Base-by-base conservation (phyloP, 2,888 invertebrate genomes). In the Alentia gelatinosa region DNA sequence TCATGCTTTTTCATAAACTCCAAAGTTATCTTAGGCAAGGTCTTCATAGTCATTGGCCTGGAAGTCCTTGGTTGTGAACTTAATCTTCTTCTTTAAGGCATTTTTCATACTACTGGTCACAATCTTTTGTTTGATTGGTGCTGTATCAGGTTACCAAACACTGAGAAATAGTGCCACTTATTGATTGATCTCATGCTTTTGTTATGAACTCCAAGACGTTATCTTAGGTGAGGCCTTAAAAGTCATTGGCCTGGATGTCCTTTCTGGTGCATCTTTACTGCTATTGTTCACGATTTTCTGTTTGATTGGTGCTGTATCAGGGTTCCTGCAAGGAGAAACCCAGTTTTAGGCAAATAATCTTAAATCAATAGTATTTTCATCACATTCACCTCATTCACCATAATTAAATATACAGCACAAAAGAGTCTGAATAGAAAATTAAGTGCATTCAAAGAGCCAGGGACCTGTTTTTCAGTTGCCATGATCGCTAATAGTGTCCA, bases 201-300 rank as follows among this genome's bases (percentile, higher is more conserved):
- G n/a, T 89, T 37, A 91, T 68, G 15, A 89, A 35, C 37, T 95
- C 95, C 23, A 95, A 91, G 12, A 95, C 90, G 90, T 94, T 93
- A 40, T 94, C 93, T 93, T 94, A 94, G 5, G 93, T 93, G 5
- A 95, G 93, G 97, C 99, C 99, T 94, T 98, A 98, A 95, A 98
- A 97, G 96, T 99, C 99, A 96, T 98, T 99, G 95, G 99, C 98
- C 96, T 97, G 99, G 96, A 99, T 98, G 97, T 98, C 99, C 97
- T 98, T 98, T 97, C 98, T 98, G 94, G 99, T 98, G 99, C 99
- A 97, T 99, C 99, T 96, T 99, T 99, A 95, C 99, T 99, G 97
- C 99, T 94, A 96, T 97, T 97, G 96, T 98, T 97, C 96, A 97
- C 97, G 97, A 97, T 97, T 97, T 97, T 97, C 97, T 97, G 97